phyloP scores from a whole-genome alignment of 2,113 vertebrate species.

The Orcinus orca region DNA sequence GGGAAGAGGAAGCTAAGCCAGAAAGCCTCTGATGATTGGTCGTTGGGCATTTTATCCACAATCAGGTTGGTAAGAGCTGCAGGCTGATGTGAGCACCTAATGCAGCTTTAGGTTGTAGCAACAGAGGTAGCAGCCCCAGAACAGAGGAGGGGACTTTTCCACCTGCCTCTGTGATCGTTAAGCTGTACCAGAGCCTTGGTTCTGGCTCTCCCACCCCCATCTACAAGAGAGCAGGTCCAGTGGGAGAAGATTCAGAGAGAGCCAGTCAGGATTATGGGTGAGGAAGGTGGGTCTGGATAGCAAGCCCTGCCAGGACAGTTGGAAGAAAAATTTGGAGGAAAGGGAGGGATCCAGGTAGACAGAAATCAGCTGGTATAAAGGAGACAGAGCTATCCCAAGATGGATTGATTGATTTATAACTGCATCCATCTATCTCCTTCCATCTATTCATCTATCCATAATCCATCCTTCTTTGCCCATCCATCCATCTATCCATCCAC shows the following conservation, averaged over 20 bases:
- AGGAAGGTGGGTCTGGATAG: neutral
- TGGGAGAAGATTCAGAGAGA: neutral
- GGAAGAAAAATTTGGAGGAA: neutral
- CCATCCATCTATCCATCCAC: neutral
- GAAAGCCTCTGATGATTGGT: rapidly evolving
- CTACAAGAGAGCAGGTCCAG: neutral
- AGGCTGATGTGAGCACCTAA: neutral
- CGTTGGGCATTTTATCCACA: rapidly evolving
- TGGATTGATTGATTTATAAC: neutral
- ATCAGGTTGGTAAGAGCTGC: neutral
- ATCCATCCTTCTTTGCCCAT: neutral
- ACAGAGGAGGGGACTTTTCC: neutral
- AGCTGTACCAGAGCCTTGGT: neutral
- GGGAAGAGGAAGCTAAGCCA: neutral
- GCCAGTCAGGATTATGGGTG: neutral
- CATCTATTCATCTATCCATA: rapidly evolving
- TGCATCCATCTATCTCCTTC: neutral
- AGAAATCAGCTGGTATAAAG: neutral
- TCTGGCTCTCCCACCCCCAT: no score
- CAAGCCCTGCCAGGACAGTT: rapidly evolving
- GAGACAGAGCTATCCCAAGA: neutral
- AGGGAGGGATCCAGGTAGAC: neutral
- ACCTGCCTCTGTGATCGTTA: neutral
- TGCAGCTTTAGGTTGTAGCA: neutral
- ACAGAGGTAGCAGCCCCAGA: neutral